Evolutionary conservation across 2,113 vertebrate species (phyloP).

Genomic region (Mohoua ochrocephala): DNA sequence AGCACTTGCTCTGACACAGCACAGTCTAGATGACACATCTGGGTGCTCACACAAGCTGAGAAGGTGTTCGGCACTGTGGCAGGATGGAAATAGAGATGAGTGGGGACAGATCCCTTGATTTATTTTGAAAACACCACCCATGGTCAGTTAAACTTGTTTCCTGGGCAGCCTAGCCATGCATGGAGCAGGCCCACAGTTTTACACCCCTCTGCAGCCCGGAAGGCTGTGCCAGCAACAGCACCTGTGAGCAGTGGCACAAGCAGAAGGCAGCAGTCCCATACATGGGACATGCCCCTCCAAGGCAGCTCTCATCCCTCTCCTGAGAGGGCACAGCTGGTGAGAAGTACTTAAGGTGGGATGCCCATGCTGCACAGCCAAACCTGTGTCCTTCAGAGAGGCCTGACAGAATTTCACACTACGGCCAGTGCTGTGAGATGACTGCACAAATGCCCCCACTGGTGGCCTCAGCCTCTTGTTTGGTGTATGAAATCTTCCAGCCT

Average conservation of each 20-base stretch:
- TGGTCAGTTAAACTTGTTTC: not conserved
- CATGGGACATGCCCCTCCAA: fast-evolving
- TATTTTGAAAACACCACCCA: not conserved
- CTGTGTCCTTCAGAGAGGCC: not conserved
- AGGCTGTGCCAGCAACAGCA: not conserved
- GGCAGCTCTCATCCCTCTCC: not conserved
- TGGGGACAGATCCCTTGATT: not conserved
- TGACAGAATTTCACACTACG: not conserved
- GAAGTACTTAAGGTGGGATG: not conserved
- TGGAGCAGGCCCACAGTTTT: not conserved
- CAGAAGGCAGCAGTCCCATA: fast-evolving
- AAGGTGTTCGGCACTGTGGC: not conserved
- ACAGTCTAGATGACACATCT: not conserved
- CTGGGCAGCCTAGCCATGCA: not conserved
- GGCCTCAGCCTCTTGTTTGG: not conserved
- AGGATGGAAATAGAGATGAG: not conserved
- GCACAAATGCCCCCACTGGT: not conserved
- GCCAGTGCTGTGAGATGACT: not conserved
- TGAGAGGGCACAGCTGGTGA: not conserved
- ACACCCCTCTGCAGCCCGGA: not conserved
- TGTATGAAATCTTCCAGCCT: not conserved
- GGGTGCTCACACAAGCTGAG: not conserved
- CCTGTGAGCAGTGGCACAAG: not conserved
- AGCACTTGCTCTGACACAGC: not conserved
- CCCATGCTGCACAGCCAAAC: not conserved